phyloP scores from a whole-genome alignment of 2,113 vertebrate genomes.

The Sceloporus tristichus region DNA sequence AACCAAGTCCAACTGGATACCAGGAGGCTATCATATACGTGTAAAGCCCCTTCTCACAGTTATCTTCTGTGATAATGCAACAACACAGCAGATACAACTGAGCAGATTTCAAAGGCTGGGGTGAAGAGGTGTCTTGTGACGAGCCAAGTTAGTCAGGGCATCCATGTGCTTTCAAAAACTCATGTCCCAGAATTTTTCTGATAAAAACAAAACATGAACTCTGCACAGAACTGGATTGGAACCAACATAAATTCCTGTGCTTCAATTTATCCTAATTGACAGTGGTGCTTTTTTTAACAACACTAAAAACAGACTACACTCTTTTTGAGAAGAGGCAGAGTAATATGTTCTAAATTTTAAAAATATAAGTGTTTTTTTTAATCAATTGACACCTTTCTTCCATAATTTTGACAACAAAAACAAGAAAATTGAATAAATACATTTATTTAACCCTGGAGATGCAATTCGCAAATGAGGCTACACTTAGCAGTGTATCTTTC shows the following conservation, averaged over 20 bases:
- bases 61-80: no score
- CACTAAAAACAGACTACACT: background rate
- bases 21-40: no score
- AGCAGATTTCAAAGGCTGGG: no score
- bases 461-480: conserved; percentile 29
- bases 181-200: no score
- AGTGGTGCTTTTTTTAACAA: background rate
- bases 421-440: background rate
- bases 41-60: no score
- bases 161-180: no score
- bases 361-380: background rate
- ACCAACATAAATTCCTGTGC: background rate
- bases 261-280: background rate
- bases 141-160: no score
- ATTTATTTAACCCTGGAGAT: conserved; percentile 4
- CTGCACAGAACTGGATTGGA: no score
- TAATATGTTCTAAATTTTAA: background rate
- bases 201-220: background rate
- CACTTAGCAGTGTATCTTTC: conserved; percentile 48
- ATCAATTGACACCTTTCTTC: background rate
- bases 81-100: no score
- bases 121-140: no score
- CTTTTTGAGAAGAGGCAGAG: background rate
- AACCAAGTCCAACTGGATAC: no score
- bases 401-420: background rate